Conservation (phyloP, 2,888 invertebrate species). For the Nemapogon koenigi region DNA sequence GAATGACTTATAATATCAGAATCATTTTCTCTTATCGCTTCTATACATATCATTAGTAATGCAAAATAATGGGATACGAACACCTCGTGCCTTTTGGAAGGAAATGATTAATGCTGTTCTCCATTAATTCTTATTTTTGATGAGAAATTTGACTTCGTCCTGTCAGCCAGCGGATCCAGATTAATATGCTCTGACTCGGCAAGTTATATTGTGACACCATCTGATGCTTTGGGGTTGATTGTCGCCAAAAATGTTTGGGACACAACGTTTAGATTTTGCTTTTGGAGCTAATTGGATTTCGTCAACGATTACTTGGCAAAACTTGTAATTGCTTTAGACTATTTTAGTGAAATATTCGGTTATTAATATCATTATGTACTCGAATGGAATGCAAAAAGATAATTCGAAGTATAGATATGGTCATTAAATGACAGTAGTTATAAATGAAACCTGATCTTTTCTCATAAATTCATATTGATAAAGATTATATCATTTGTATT, state of each 20-base stretch:
- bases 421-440: too few relatives aligned
- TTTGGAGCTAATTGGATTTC: constrained; percentile 5
- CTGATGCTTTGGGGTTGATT: constrained; percentile 9
- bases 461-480: too few relatives aligned
- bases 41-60: constrained; percentile 64
- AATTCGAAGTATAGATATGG: too few relatives aligned
- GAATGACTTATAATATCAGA: too few relatives aligned
- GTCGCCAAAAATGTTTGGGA: constrained; percentile 11
- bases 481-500: too few relatives aligned
- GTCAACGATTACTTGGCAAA: too few relatives aligned
- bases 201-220: constrained; percentile 37
- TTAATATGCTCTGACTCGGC: constrained; percentile 61
- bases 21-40: constrained; percentile 45
- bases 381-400: too few relatives aligned
- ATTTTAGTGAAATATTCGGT: too few relatives aligned
- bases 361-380: too few relatives aligned
- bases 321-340: too few relatives aligned
- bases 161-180: constrained; percentile 60
- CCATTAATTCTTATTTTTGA: constrained; percentile 66
- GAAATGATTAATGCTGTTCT: constrained; percentile 60
- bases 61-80: constrained; percentile 64
- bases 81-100: constrained; percentile 63
- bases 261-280: constrained; percentile 2
- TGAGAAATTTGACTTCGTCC: constrained; percentile 63
- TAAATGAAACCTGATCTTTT: too few relatives aligned